A percentile compares a stretch with the other conserved stretches of the same genome.
Evolutionary conservation across 2,797 vertebrate genomes (phyloP).

Genomic region (Carapus acus): DNA sequence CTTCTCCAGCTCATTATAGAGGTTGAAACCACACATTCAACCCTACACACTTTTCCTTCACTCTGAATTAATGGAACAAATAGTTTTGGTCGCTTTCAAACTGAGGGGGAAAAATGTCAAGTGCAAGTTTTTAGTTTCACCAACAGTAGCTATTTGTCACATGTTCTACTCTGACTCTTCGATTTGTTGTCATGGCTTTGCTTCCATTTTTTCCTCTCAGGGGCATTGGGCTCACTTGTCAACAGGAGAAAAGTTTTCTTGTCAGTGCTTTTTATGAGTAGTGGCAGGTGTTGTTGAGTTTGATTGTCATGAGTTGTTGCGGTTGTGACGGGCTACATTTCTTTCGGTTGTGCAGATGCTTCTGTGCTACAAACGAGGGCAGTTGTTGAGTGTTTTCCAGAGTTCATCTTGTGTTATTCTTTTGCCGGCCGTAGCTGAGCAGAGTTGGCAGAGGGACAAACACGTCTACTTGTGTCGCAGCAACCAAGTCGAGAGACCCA

Average conservation of each 20-base stretch:
- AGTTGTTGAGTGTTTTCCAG: slow-evolving; percentile 24
- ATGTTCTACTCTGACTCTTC: slow-evolving; percentile 32
- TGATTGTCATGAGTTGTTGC: no score
- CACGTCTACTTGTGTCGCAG: slow-evolving; percentile 28
- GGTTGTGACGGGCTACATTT: no score
- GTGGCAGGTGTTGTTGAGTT: no score
- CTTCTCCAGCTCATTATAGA: slow-evolving; percentile 62
- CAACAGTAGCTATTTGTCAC: slow-evolving; percentile 60
- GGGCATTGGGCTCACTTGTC: no score
- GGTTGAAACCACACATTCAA: slow-evolving; percentile 51
- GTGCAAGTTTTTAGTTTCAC: slow-evolving; percentile 23
- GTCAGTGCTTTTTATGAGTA: no score
- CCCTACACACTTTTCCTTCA: slow-evolving; percentile 47
- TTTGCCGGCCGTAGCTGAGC: slow-evolving; percentile 11
- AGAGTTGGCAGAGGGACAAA: slow-evolving; percentile 41
- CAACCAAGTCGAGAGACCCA: slow-evolving; percentile 26
- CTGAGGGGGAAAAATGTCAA: slow-evolving; percentile 22
- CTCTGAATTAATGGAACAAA: slow-evolving; percentile 61
- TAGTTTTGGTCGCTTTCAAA: slow-evolving; percentile 52
- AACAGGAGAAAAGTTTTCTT: background rate
- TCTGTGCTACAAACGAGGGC: no score
- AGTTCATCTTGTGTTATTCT: slow-evolving; percentile 25
- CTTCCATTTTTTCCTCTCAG: slow-evolving; percentile 18
- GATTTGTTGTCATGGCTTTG: slow-evolving; percentile 13
- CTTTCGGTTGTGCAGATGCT: no score